Percentiles rank a stretch among this genome's conserved stretches.
Conservation (phyloP, 92 coral and sea anemone genomes). For the Porites lobata region DNA sequence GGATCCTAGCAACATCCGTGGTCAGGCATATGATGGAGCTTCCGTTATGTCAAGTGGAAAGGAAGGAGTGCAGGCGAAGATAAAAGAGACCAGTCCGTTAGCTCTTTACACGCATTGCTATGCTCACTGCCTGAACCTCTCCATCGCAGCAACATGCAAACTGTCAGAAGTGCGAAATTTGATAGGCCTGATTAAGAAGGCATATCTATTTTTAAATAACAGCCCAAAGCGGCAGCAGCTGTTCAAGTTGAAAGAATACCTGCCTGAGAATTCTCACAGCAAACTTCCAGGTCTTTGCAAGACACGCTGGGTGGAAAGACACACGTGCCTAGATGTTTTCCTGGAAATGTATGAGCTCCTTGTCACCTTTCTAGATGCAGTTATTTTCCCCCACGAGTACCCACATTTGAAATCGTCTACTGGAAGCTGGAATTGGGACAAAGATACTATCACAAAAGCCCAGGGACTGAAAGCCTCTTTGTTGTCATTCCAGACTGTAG, state of each 20-base stretch:
- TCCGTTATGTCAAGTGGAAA: conserved; percentile 65
- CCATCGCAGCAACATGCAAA: conserved; percentile 66
- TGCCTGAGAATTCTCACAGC: conserved; percentile 59
- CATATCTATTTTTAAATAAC: conserved; percentile 59
- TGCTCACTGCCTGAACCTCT: conserved; percentile 66
- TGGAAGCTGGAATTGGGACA: conserved; percentile 52
- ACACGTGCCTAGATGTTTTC: conserved; percentile 48
- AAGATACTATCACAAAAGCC: conserved; percentile 59
- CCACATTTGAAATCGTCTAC: neutral
- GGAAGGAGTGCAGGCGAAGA: conserved; percentile 70
- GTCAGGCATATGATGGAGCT: conserved; percentile 81
- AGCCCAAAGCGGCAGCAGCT: conserved; percentile 60
- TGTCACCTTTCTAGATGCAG: conserved; percentile 66
- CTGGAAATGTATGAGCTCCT: conserved; percentile 53
- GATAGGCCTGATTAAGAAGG: conserved; percentile 54
- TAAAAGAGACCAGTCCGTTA: conserved; percentile 51
- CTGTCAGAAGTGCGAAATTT: conserved; percentile 60
- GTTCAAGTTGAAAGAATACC: conserved; percentile 58
- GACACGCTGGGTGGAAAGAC: conserved; percentile 64
- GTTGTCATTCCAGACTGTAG: conserved; percentile 37
- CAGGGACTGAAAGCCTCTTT: conserved; percentile 54
- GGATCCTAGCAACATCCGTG: conserved; percentile 66
- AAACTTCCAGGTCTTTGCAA: conserved; percentile 64
- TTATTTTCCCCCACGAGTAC: conserved; percentile 43
- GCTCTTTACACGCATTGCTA: conserved; percentile 70